Base-by-base conservation (phyloP, 2,113 vertebrate genomes). In the Cottus gobio region DNA sequence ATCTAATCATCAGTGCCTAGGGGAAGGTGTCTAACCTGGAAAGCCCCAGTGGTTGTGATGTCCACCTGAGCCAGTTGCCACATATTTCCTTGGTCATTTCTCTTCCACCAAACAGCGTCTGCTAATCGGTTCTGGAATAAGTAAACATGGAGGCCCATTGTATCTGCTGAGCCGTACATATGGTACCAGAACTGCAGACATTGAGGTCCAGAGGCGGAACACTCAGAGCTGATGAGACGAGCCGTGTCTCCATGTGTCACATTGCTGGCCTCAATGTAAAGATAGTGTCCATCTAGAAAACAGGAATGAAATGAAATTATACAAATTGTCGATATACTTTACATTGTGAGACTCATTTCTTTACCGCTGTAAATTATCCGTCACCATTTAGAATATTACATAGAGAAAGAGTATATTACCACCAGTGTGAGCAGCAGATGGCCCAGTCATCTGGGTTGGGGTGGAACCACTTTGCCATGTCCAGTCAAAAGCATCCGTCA, bases 161-260 rank as follows among this genome's bases (percentile, higher is more conserved):
- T 77, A 0, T 85, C 4, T 2, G 93, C 93, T 5, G 67, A 81
- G 34, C 96, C 95, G 0, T 96, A 94, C 93, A 96, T 96, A 89
- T 96, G 95, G 72, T 96, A 96, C 96, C 96, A 96, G 90, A 97
- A 96, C 82, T 94, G 93, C 72, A 97, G 93, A 88, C 96, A 97
- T 75, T 95, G 90, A 0, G 82, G 75, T 79, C 95, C 95, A 50
- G 82, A 57, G 2, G 75, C 79, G 10, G 81, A 74, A 77, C 96
- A 96, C 63, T 88, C 84, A 0, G 93, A 82, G 24, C 96, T 96
- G 82, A 94, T 66, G 50, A 97, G 88, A 1, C 90, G 91, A 46
- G 95, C 93, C 0, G 80, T 82, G 79, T 93, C 93, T 31, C 95
- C 95, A 0, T 75, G 8, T 0, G 66, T 0, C 0, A 39, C 72